A percentile compares a stretch with the other conserved stretches of the same genome.
phyloP scores from a whole-genome alignment of 2,797 vertebrate genomes.

The Antrozous pallidus region DNA sequence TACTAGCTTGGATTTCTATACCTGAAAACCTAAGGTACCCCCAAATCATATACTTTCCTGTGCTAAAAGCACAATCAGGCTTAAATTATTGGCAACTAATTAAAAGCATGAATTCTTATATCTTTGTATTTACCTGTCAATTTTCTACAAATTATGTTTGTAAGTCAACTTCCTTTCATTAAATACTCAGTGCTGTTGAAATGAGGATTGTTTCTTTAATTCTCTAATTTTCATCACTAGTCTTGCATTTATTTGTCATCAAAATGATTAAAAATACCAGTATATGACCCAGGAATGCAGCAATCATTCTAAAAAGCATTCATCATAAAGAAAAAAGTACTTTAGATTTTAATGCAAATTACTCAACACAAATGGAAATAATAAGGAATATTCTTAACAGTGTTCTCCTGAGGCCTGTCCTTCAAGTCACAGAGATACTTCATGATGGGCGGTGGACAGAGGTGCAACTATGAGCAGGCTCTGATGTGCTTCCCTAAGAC shows the following conservation, averaged over 20 bases:
- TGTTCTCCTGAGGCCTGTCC: background rate
- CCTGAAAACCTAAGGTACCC: background rate
- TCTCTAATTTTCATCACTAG: background rate
- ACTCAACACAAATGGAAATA: background rate
- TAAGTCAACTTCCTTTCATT: slow-evolving; percentile 23
- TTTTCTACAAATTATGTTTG: slow-evolving; percentile 38
- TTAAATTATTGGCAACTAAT: background rate
- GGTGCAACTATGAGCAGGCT: background rate
- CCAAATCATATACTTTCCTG: background rate
- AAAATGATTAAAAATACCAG: slow-evolving; percentile 15
- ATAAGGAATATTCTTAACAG: background rate
- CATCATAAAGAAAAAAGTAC: background rate
- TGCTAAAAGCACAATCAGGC: background rate
- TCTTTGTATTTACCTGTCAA: slow-evolving; percentile 1
- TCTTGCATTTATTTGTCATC: background rate
- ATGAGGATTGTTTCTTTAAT: slow-evolving; percentile 39
- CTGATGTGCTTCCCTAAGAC: background rate
- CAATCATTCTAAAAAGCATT: background rate
- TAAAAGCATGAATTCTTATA: background rate
- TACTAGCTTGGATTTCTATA: background rate
- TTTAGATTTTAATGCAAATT: background rate
- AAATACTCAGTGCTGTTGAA: slow-evolving; percentile 46
- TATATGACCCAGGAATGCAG: background rate
- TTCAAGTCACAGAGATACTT: background rate
- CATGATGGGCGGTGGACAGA: background rate